Evolutionary conservation across 30 jellyfish, hydroid and myxozoan genomes (phyloP), one percentile per base, ranked within the genome.

Genomic region (Mastigias papua): DNA sequence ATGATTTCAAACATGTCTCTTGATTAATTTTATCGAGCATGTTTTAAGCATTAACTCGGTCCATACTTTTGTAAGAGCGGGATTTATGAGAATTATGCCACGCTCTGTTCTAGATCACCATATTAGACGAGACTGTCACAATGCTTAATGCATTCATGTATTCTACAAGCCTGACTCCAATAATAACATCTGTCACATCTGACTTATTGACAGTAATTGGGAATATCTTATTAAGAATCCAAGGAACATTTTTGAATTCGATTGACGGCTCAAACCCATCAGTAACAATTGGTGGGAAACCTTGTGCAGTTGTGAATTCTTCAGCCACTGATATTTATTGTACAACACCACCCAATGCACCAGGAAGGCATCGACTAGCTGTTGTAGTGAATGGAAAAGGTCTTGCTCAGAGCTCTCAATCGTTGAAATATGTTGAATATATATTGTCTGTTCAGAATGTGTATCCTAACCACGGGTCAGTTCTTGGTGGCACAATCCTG

Each of bases 361-460:
- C 97, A 54, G 95, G 96, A 21, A 34, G 61, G 54, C 88, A 72
- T 58, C 48, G 21, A 3, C 46, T 93, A 8, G 51, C 86, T 21
- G 98, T 93, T 83, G 17, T 49, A 48, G 86, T 93, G 20, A 69
- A 69, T 2, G 97, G 92, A 27, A 76, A 76, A 77, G 97, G 97
- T n/a, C 42, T 48, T 17, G 97, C 90, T 46, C 76, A 72, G 34
- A 34, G 30, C 10, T 48, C 71, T 6, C 60, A 34, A 22, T 60
- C 54, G 7, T 42, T 8, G 54, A 42, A 42, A 42, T 42, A 8
- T 23, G 65, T 85, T 17, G 88, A 62, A 21, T 88, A 88, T 76
- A 27, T 30, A 8, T 86, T 88, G 15, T 1, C 57, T 31, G 80
- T 89, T 32, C 32, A 81, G 66, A 69, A 64, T 22, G 66, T 89